A percentile compares a stretch with the other conserved stretches of the same genome.
Conservation (phyloP, 2,797 vertebrate species). For the Phrynocephalus vlangalii region DNA sequence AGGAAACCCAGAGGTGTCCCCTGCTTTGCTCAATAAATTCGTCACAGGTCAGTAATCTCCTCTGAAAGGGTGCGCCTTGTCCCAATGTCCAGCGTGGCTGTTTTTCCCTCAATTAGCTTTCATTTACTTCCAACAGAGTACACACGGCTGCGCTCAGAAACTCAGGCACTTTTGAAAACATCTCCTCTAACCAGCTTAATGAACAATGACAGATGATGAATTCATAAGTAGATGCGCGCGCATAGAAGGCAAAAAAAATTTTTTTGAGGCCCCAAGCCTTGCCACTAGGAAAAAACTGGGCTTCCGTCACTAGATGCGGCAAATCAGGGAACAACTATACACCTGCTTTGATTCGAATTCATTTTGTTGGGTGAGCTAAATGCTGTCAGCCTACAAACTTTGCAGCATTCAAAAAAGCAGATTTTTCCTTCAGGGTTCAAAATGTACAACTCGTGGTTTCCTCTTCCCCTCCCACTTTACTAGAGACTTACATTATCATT, state of each 20-base stretch:
- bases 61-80: constrained; percentile 68
- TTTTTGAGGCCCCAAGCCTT: not conserved
- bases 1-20: constrained; percentile 65
- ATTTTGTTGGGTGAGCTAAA: not conserved
- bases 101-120: constrained; percentile 66
- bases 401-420: not conserved
- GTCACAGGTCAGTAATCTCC: constrained; percentile 72
- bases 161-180: constrained; percentile 59
- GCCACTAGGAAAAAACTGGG: not conserved
- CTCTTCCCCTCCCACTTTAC: not conserved
- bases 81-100: constrained; percentile 60
- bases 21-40: constrained; percentile 65
- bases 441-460: no score
- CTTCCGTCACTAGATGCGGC: constrained; percentile 8
- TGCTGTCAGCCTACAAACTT: no score
- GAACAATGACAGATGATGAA: constrained; percentile 40
- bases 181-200: constrained; percentile 44
- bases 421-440: not conserved
- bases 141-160: constrained; percentile 49
- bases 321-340: not conserved
- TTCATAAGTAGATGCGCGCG: constrained; percentile 21
- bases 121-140: constrained; percentile 65
- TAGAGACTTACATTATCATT: not conserved
- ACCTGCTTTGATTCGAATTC: no score
- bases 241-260: not conserved